Conservation (phyloP, 2,888 invertebrate genomes). For the Dolichopus griseipennis region DNA sequence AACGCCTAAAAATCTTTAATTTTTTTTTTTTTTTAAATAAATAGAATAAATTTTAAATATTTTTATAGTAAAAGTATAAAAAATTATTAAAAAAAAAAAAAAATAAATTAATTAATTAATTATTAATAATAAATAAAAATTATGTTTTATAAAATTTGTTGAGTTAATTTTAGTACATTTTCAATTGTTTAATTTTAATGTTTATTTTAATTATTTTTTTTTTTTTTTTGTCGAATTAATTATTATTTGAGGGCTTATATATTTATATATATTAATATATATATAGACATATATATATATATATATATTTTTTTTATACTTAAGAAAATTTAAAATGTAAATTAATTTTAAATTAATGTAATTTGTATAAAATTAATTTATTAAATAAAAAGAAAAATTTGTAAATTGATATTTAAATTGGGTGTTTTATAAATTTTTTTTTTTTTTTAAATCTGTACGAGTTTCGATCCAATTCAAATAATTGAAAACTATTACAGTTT, state of each 20-base stretch:
- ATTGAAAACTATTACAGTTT: too few relatives aligned
- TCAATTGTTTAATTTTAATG: neutral
- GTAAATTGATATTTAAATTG: conserved; percentile 4
- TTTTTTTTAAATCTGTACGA: neutral
- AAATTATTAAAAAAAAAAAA: neutral
- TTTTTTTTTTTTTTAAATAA: neutral
- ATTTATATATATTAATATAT: too few relatives aligned
- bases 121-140: neutral
- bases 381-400: neutral
- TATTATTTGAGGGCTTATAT: neutral
- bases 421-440: neutral
- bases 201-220: neutral
- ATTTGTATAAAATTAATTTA: conserved; percentile 2
- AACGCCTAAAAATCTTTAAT: neutral
- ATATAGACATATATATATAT: too few relatives aligned
- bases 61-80: neutral
- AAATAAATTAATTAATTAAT: neutral
- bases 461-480: too few relatives aligned
- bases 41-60: conserved; percentile 4
- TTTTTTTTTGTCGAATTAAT: neutral
- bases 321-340: neutral
- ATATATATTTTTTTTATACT: too few relatives aligned
- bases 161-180: neutral
- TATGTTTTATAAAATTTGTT: conserved; percentile 1
- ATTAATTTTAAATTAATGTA: neutral